Base-by-base conservation (phyloP, 2,113 vertebrate genomes). In the Bos indicus region DNA sequence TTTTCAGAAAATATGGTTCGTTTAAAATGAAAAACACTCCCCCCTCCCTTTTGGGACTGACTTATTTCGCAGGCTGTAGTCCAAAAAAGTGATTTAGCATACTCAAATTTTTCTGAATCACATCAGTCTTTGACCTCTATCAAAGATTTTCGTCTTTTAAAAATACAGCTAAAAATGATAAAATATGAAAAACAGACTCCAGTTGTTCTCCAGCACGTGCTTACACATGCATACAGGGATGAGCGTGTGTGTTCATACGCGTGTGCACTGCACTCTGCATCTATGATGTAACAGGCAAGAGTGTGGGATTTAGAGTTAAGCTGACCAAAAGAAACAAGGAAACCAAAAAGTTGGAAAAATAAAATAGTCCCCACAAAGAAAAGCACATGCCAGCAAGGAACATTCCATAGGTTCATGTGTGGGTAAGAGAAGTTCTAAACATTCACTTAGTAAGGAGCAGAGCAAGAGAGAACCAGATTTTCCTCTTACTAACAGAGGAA, bases 91-190 rank as follows among this genome's bases (percentile, higher is more conserved):
- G 59, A 92, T 52, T 93, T 48, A 81, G 40, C 12, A 16, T 57
- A 59, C 81, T 96, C 64, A 96, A 81, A 92, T 92, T 33, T 64
- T 77, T 19, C 81, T 87, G 57, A 89, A 78, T 88, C 23, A 94
- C 14, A n/a, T 23, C 13, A 74, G 36, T 91, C 40, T 96, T 92
- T 80, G 87, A 51, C 57, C 13, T 90, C 59, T 84, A n/a, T 33
- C 80, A 48, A 46, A 90, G 64, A 91, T 54, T 94, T 77, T 83
- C 13, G 7, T 74, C 52, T 95, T 97, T 90, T 83, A 77, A 91
- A 97, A 95, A 64, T 84, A 48, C 14, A 71, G 51, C 40, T 93
- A 52, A 81, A 96, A 90, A n/a, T 74, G 59, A 96, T 56, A 85
- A 13, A 93, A 87, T 26, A 60, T 4, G 33, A 33, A 52, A 87